Percentiles rank a stretch among this genome's conserved stretches.
Conservation (phyloP, 2,797 vertebrate species). For the Cossypha heuglini region DNA sequence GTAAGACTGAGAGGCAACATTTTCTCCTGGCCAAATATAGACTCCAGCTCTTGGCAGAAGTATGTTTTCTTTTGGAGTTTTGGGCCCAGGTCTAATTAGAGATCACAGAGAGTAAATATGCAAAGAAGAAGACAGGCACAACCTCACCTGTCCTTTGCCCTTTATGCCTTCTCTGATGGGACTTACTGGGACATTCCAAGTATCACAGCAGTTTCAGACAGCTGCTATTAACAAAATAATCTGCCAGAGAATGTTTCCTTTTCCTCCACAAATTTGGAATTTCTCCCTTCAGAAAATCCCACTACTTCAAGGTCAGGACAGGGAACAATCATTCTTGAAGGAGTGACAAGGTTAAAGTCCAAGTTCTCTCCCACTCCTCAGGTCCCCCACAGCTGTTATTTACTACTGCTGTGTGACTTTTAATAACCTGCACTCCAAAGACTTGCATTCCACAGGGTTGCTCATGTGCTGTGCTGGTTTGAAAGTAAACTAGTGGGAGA, state of each 20-base stretch:
- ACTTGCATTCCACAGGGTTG: background rate
- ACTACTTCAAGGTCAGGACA: slow-evolving; percentile 31
- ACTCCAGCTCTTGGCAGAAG: background rate
- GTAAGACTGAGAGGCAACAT: background rate
- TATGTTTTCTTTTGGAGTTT: background rate
- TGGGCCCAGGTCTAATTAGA: background rate
- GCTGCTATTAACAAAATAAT: slow-evolving; percentile 29
- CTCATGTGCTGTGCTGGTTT: no score
- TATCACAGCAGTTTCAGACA: slow-evolving; percentile 8
- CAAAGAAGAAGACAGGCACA: background rate
- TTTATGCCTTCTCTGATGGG: background rate
- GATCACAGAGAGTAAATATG: background rate
- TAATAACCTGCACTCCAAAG: background rate
- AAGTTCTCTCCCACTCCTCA: background rate
- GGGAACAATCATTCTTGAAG: slow-evolving; percentile 18
- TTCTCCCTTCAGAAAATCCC: slow-evolving; percentile 21
- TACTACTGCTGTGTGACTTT: slow-evolving; percentile 15
- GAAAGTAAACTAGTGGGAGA: no score
- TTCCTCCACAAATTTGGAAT: slow-evolving; percentile 31
- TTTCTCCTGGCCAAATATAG: background rate
- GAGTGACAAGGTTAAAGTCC: slow-evolving; percentile 23
- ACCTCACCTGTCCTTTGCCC: slow-evolving; percentile 29
- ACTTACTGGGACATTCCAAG: slow-evolving; percentile 1
- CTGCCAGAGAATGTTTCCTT: slow-evolving; percentile 11
- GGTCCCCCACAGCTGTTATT: slow-evolving; percentile 33